Base-by-base conservation (phyloP, 2,888 invertebrate genomes). In the Lomographa bimaculata region DNA sequence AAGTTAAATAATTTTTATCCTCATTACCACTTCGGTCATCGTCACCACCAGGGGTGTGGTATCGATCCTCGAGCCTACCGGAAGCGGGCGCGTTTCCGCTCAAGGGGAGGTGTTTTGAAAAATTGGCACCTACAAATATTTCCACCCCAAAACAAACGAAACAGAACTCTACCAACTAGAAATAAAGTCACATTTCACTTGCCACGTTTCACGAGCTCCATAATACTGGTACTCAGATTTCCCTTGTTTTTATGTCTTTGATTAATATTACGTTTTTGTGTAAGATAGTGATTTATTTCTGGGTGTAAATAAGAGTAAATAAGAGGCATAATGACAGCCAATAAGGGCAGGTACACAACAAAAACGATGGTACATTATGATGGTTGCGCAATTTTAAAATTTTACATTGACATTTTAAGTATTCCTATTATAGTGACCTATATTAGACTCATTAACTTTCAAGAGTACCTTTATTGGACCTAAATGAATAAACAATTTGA, bases 51-150 rank as follows among this genome's bases (percentile, higher is more conserved):
- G 60, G 68, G 74, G 82, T 78, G 77, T 75, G 36, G 68, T 86
- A 87, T 87, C 79, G 87, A 86, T 85, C 85, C 74, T 60, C 63
- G 70, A 71, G 80, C 80, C 82, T 79, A 81, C 79, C 78, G 83
- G 80, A 81, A 80, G 66, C 71, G 77, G 79, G 76, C 69, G 68
- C 76, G 71, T 74, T 79, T 80, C 82, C 79, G 77, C 74, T 71
- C 52, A 64, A 62, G 57, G 71, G 73, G 69, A 79, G 75, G 74
- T 81, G 84, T 85, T 86, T 85, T 87, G 84, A 86, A 86, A 89
- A 89, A 89, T 87, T 85, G 86, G 83, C 86, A 83, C 80, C 84
- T 61, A 64, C 65, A 67, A 68, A 64, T 71, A 68, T 61, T 64
- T 68, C 65, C 60, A 63, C 60, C 64, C 60, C 62, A 59, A 65